Conservation (phyloP, 2,888 invertebrate genomes). For the Gnatocerus cornutus region DNA sequence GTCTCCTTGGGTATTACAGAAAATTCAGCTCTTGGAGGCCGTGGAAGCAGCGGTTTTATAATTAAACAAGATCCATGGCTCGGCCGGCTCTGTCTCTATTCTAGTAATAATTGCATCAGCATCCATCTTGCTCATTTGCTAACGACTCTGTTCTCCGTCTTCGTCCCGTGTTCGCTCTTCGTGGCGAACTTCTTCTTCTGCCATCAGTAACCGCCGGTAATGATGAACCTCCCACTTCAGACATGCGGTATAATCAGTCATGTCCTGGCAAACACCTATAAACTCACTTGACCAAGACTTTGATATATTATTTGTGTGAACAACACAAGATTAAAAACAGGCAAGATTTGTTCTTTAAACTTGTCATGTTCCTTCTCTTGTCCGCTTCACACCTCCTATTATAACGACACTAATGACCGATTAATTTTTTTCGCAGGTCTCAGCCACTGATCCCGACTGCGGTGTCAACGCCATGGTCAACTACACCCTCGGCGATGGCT, state of each 20-base stretch:
- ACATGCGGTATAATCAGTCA: conserved; percentile 67
- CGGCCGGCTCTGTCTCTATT: conserved; percentile 36
- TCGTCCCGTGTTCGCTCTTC: conserved; percentile 44
- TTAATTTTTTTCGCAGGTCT: conserved; percentile 79
- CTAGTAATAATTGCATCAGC: conserved; percentile 55
- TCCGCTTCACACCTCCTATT: conserved; percentile 54
- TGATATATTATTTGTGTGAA: conserved; percentile 69
- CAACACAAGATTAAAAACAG: conserved; percentile 66
- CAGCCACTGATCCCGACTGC: conserved; percentile 97
- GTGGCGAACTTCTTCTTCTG: conserved; percentile 49
- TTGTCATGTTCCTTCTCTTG: conserved; percentile 76
- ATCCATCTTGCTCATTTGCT: conserved; percentile 56
- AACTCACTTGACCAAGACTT: conserved; percentile 65
- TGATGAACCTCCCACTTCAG: conserved; percentile 63
- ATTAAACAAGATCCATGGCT: conserved; percentile 33
- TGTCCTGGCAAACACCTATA: conserved; percentile 67
- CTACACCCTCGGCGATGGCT: conserved; percentile 87
- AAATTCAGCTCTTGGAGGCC: not conserved
- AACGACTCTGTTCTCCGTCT: conserved; percentile 54
- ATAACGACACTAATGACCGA: conserved; percentile 46
- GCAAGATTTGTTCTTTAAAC: conserved; percentile 65
- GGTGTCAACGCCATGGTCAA: conserved; percentile 95
- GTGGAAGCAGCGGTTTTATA: conserved; percentile 14
- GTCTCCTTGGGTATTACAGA: not conserved
- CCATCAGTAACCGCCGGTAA: conserved; percentile 56